Conservation (phyloP, 2,797 vertebrate species). For the Graptemys geographica region DNA sequence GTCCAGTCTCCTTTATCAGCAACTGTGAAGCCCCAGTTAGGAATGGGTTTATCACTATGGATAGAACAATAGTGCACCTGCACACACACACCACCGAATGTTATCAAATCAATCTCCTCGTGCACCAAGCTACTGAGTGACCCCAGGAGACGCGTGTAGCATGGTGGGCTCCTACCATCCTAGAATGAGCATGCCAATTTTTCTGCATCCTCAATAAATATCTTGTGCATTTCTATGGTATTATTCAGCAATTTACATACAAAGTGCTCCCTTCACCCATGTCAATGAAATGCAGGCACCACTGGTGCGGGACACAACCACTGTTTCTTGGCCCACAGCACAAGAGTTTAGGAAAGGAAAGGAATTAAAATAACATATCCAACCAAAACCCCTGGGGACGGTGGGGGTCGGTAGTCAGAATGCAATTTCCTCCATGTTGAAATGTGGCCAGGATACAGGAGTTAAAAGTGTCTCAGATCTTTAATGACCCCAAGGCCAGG, state of each 20-base stretch:
- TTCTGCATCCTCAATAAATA: background rate
- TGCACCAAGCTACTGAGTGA: background rate
- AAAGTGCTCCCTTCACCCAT: background rate
- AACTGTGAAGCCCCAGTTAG: background rate
- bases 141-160: background rate
- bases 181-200: background rate
- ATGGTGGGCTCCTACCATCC: background rate
- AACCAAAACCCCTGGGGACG: background rate
- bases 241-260: background rate
- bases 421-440: accelerated
- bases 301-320: background rate
- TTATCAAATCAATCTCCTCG: conserved; percentile 6
- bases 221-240: background rate
- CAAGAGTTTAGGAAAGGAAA: background rate
- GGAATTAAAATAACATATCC: background rate
- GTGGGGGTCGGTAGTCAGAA: background rate
- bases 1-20: background rate
- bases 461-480: background rate
- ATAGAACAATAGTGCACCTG: background rate
- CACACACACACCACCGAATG: background rate
- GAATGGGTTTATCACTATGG: conserved; percentile 24
- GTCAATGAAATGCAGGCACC: background rate
- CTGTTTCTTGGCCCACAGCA: background rate
- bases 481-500: background rate
- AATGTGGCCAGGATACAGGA: background rate